Evolutionary conservation across 2,113 vertebrate species (phyloP).

Genomic region (Ophthalmolycus amberensis): DNA sequence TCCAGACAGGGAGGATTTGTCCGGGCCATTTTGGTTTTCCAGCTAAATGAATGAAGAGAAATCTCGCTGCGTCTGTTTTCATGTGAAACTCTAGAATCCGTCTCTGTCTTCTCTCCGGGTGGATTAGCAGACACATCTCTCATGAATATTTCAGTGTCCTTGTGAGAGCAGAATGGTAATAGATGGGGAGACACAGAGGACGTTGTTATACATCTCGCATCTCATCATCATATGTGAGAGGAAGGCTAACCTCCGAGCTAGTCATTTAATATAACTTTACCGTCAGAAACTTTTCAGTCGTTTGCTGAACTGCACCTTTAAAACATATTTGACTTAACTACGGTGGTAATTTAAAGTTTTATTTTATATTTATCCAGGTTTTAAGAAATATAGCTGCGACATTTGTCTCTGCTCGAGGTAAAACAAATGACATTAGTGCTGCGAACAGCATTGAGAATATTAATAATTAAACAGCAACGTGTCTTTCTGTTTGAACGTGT

Average conservation of each 20-base stretch:
- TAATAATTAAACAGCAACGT: too few species aligned
- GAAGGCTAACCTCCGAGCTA: slow-evolving; percentile 5
- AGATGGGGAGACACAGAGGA: background rate
- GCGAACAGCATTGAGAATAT: too few species aligned
- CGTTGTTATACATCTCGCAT: slow-evolving; percentile 56
- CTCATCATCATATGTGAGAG: slow-evolving; percentile 16
- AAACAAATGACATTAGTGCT: background rate
- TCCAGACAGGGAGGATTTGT: background rate
- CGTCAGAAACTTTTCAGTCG: too few species aligned
- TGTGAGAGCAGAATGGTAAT: slow-evolving; percentile 44
- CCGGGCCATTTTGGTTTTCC: slow-evolving; percentile 23
- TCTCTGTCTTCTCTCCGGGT: slow-evolving; percentile 8
- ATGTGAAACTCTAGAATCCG: slow-evolving; percentile 32
- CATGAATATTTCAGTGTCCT: slow-evolving; percentile 78
- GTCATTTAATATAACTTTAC: background rate
- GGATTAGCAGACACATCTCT: slow-evolving; percentile 59
- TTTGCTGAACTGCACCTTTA: background rate
- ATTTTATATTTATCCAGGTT: background rate
- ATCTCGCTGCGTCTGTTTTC: slow-evolving; percentile 16
- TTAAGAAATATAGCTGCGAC: background rate
- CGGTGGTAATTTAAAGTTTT: background rate
- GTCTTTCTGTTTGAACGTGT: too few species aligned
- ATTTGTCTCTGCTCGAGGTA: background rate
- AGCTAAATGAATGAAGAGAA: slow-evolving; percentile 38
- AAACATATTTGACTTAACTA: background rate